Evolutionary conservation across 1,140 invertebrate genomes (phyloP), one percentile per base, ranked within the genome.

Genomic region (Cephus cinctus): DNA sequence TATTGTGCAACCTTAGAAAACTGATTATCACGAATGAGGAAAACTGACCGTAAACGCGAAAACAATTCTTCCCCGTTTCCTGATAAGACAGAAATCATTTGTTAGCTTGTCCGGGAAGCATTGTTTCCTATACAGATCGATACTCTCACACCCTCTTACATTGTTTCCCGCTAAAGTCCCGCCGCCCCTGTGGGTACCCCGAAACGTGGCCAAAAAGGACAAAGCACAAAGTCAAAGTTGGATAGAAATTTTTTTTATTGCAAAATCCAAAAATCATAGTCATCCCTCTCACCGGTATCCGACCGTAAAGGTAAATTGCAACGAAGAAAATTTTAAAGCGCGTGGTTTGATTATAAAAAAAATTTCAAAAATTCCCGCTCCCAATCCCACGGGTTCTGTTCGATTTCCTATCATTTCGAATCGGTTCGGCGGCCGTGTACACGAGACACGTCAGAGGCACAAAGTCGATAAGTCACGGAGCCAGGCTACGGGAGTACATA

Each of bases 391-490:
- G 57, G 51, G 34, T n/a, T 39, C 56, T 47, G 52, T 43, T n/a
- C 41, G 23, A 50, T 54, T 50, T 40, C 43, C 25, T 54, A 49
- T 49, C 44, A 54, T 32, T 44, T 51, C 51, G 56, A 56, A 61
- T 61, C 52, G 47, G 48, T 35, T 52, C 61, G 57, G 41, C 39
- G 41, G 14, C 25, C 42, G 47, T 56, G 52, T 56, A 52, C 55
- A 61, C 58, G 58, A n/a, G n/a, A 65, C 57, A 56, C 60, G 55
- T 65, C 60, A 57, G 38, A 60, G 57, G 58, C 59, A 57, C 52
- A 58, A 58, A 61, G 51, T 62, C 57, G 65, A 70, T 70, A 70
- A 65, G 65, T 65, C 63, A 65, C 65, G 62, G 59, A 61, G 61
- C 42, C 53, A 56, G 60, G 54, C 47, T 57, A 54, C 52, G 25